Percentiles rank a stretch among this genome's conserved stretches.
Conservation (phyloP, 2,113 vertebrate species). For the crab-eating macaque (Macaca fascicularis) region T2T-MFA8v1.1 NC_088391.1:29916001-29916500, state of each 20-base stretch:
- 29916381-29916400: background rate
- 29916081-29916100: no score
- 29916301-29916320: background rate
- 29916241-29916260: background rate
- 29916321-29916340: background rate
- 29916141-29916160: no score
- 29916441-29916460: no score
- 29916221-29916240: background rate
- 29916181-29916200: background rate
- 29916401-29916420: background rate
- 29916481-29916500: background rate
- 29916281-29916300: background rate
- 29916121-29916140: no score
- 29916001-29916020: no score
- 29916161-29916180: no score
- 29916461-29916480: background rate
- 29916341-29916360: background rate
- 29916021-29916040: no score
- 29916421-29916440: background rate
- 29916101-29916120: no score
- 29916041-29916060: no score
- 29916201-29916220: background rate
- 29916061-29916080: no score
- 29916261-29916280: background rate
- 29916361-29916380: background rate